phyloP scores from a whole-genome alignment of 2,888 invertebrate genomes.

The Microplitis deprimator region DNA sequence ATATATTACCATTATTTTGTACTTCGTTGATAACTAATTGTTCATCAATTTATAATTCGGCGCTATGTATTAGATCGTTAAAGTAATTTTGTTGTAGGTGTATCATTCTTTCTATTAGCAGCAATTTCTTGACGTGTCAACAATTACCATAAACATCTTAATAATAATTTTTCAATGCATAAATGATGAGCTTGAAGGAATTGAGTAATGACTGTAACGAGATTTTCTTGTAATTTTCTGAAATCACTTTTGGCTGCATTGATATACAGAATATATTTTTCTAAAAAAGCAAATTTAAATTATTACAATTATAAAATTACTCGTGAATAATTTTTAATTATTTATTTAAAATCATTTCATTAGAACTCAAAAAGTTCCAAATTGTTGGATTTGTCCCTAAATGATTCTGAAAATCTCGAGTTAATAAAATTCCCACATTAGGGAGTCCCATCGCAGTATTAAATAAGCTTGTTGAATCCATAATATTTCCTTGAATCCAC shows the following conservation, averaged over 20 bases:
- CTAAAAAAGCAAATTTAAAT: neutral
- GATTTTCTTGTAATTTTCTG: neutral
- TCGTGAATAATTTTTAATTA: too few relatives aligned
- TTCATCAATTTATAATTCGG: neutral
- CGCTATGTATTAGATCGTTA: neutral
- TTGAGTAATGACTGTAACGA: neutral
- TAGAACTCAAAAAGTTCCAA: neutral
- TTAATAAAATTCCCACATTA: neutral
- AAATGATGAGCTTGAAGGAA: neutral
- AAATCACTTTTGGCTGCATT: neutral
- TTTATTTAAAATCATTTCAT: too few relatives aligned
- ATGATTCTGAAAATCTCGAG: neutral
- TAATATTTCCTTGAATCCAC: neutral
- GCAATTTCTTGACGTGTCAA: neutral
- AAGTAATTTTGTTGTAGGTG: neutral
- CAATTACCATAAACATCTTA: neutral
- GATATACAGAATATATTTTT: neutral
- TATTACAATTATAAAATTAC: neutral
- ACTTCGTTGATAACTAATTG: neutral
- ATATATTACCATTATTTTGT: neutral
- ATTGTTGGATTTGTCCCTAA: neutral
- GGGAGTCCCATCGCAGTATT: neutral
- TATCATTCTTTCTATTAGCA: neutral
- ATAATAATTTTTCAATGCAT: neutral
- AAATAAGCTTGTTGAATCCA: neutral